Conservation (phyloP, 2,113 vertebrate species). For the Gasterosteus nipponicus region DNA sequence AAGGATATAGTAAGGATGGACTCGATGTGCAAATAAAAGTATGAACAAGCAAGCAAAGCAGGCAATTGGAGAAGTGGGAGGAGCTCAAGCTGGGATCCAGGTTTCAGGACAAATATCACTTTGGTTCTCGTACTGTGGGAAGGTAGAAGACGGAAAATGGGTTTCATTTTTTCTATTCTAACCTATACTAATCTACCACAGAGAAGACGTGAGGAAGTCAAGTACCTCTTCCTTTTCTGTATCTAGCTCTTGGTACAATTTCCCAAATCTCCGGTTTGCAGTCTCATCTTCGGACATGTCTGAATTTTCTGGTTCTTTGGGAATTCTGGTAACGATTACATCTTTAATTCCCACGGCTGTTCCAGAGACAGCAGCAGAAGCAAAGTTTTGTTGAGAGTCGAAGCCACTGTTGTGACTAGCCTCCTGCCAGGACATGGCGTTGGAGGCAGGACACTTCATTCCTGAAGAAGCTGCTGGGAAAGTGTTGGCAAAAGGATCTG, state of each 20-base stretch:
- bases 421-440: conserved; percentile 72
- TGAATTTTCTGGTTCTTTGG: conserved; percentile 90
- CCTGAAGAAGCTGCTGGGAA: conserved; percentile 67
- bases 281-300: conserved; percentile 98
- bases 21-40: conserved; percentile 10
- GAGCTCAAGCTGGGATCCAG: conserved; percentile 59
- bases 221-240: conserved; percentile 94
- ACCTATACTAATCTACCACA: conserved; percentile 88
- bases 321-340: conserved; percentile 72
- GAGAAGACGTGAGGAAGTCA: conserved; percentile 71
- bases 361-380: conserved; percentile 55
- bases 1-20: background rate
- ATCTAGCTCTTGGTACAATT: conserved; percentile 94
- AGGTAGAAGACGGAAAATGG: conserved; percentile 66
- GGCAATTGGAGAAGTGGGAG: conserved; percentile 44
- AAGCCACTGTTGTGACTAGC: conserved; percentile 67
- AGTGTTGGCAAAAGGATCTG: conserved; percentile 70
- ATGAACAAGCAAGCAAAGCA: conserved; percentile 55
- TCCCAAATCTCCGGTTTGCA: conserved; percentile 94
- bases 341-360: conserved; percentile 58
- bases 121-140: conserved; percentile 74
- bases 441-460: conserved; percentile 59
- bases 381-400: conserved; percentile 67
- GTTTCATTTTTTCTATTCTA: conserved; percentile 74
- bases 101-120: conserved; percentile 43